Evolutionary conservation across 2,113 vertebrate species (phyloP).

Genomic region (Pungitius pungitius): DNA sequence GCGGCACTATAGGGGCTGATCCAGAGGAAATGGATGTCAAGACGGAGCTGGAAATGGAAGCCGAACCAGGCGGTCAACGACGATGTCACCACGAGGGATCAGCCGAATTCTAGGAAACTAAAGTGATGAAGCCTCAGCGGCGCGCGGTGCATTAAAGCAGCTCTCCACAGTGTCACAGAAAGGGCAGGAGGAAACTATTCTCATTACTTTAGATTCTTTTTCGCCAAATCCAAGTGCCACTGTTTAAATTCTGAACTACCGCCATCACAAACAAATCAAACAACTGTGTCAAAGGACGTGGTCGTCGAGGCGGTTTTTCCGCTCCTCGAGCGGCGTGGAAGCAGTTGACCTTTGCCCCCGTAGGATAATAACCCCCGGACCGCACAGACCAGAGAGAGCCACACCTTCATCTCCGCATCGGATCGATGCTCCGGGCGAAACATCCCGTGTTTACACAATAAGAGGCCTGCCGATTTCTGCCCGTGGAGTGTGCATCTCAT

Average conservation of each 20-base stretch:
- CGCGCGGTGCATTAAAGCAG: conserved; percentile 40
- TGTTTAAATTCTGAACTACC: not conserved
- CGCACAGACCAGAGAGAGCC: too few species aligned
- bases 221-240: not conserved
- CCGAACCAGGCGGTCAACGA: conserved; percentile 33
- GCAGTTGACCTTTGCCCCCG: too few species aligned
- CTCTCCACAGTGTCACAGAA: conserved; percentile 1
- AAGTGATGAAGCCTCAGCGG: conserved; percentile 56
- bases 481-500: not conserved
- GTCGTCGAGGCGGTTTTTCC: not conserved
- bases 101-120: conserved; percentile 47
- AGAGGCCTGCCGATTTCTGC: not conserved
- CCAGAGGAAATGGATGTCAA: conserved; percentile 33
- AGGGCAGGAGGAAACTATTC: conserved; percentile 30
- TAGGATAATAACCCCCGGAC: too few species aligned
- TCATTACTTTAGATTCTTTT: conserved; percentile 16
- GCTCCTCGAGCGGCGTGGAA: too few species aligned
- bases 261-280: not conserved
- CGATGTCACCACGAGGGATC: conserved; percentile 20
- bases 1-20: not conserved
- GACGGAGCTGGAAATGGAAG: not conserved
- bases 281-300: not conserved
- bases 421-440: too few species aligned
- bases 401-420: too few species aligned
- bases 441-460: not conserved